Conservation (phyloP, 2,113 vertebrate genomes). For the Macrotis lagotis region DNA sequence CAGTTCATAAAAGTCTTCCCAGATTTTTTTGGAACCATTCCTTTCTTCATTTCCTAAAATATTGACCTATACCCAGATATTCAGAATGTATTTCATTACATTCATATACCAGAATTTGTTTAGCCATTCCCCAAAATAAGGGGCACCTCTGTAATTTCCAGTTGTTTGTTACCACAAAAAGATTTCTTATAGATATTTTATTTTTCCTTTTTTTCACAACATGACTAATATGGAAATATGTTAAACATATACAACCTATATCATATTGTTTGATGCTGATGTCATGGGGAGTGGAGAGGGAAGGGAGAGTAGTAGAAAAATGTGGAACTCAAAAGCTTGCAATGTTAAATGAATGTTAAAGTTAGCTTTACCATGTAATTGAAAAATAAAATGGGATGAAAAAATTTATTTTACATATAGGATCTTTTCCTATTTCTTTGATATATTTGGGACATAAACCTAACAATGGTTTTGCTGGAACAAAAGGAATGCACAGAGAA, state of each 20-base stretch:
- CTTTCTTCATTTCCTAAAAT: background rate
- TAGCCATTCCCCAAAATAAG: background rate
- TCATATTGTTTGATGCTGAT: no score
- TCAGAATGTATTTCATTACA: background rate
- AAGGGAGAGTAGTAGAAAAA: no score
- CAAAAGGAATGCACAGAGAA: background rate
- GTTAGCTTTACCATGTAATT: no score
- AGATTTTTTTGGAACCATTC: background rate
- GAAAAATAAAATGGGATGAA: no score
- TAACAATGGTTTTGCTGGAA: background rate
- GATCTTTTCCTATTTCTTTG: background rate
- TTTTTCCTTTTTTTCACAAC: no score
- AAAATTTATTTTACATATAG: background rate
- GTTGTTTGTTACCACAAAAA: background rate
- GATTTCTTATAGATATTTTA: background rate
- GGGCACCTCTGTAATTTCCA: background rate
- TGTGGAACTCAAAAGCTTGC: no score
- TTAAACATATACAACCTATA: no score
- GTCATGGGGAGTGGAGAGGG: no score
- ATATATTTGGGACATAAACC: background rate
- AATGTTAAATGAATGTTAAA: no score
- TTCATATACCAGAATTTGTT: background rate
- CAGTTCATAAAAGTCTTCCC: background rate
- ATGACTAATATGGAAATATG: no score
- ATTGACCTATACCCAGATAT: no score